Conservation (phyloP, 2,113 vertebrate genomes). For the Neotragus pygmaeus region DNA sequence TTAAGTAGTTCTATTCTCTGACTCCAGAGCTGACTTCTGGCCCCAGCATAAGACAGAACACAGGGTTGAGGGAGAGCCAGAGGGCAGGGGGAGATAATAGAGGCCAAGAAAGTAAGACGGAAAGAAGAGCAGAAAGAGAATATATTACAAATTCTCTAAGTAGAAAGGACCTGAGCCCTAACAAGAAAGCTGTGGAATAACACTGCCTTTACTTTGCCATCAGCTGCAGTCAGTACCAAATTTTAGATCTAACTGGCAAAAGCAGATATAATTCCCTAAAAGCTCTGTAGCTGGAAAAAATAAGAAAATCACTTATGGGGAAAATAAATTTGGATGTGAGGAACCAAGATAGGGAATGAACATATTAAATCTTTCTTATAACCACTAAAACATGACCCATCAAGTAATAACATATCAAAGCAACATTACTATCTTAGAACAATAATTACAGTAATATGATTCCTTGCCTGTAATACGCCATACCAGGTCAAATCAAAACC, state of each 20-base stretch:
- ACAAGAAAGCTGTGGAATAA: background rate
- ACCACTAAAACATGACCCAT: background rate
- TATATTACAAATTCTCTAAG: background rate
- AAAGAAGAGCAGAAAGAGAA: background rate
- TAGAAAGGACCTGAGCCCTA: background rate
- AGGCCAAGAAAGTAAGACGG: background rate
- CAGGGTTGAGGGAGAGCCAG: background rate
- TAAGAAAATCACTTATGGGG: background rate
- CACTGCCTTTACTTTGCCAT: background rate
- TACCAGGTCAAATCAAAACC: background rate
- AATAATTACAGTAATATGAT: background rate
- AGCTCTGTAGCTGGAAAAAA: background rate
- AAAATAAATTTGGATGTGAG: background rate
- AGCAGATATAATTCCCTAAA: background rate
- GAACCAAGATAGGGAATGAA: background rate
- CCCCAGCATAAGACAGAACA: background rate
- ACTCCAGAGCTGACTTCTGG: background rate
- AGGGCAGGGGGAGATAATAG: background rate
- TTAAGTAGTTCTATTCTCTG: background rate
- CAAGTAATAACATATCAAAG: constrained; percentile 2
- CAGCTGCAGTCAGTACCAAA: background rate
- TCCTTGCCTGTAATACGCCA: background rate
- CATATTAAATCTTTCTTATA: background rate
- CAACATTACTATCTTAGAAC: background rate
- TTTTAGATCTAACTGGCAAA: background rate